phyloP scores from a whole-genome alignment of 2,113 vertebrate genomes.

The Takifugu flavidus region DNA sequence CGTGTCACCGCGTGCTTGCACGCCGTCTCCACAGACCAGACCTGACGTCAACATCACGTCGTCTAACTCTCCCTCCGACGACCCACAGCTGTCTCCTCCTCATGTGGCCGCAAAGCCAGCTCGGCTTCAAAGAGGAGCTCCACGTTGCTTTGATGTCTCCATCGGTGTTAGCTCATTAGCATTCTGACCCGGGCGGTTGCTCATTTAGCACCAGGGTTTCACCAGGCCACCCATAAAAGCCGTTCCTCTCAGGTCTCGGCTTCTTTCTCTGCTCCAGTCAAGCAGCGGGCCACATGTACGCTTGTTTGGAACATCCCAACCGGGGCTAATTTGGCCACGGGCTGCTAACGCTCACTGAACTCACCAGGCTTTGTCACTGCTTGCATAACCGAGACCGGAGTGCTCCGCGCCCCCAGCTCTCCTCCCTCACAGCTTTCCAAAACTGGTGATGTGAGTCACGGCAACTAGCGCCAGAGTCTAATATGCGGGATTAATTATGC shows the following conservation, averaged over 20 bases:
- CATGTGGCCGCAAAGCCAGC: slow-evolving; percentile 25
- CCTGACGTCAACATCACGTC: slow-evolving; percentile 62
- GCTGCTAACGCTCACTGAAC: slow-evolving; percentile 34
- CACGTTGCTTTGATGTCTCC: slow-evolving; percentile 65
- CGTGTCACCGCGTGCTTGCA: slow-evolving; percentile 53
- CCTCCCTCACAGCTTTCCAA: slow-evolving; percentile 26
- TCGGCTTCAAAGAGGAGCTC: slow-evolving; percentile 34
- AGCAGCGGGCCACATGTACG: slow-evolving; percentile 36
- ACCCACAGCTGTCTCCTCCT: background rate
- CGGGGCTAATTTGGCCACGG: slow-evolving; percentile 46
- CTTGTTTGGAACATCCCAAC: slow-evolving; percentile 23
- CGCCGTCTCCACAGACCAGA: slow-evolving; percentile 36
- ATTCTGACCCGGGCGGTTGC: slow-evolving; percentile 61
- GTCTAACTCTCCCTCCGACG: slow-evolving; percentile 23
- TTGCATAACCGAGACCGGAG: slow-evolving; percentile 33
- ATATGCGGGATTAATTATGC: slow-evolving; percentile 36
- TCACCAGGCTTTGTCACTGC: slow-evolving; percentile 30
- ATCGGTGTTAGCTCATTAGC: slow-evolving; percentile 65
- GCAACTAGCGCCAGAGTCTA: slow-evolving; percentile 29
- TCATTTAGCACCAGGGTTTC: slow-evolving; percentile 63
- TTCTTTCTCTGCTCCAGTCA: slow-evolving; percentile 25
- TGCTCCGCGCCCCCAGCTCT: slow-evolving; percentile 8
- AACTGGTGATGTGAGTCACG: slow-evolving; percentile 38
- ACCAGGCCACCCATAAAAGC: slow-evolving; percentile 71
- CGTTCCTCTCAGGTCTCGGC: slow-evolving; percentile 34